phyloP scores from a whole-genome alignment of 2,113 vertebrate genomes.

The Scartelaos histophorus region DNA sequence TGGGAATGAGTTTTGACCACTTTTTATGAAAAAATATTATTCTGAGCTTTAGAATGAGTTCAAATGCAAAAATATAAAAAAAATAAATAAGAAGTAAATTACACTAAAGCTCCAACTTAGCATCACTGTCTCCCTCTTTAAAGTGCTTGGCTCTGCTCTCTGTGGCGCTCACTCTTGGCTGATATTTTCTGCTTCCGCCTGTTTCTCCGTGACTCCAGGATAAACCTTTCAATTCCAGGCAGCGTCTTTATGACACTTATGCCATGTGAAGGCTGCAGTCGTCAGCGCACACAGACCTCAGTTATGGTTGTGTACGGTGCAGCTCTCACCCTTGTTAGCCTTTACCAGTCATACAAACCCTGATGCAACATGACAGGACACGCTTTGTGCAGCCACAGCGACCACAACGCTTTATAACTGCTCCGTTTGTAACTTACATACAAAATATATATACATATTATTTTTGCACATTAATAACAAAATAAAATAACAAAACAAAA shows the following conservation, averaged over 20 bases:
- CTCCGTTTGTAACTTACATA: conserved; percentile 59
- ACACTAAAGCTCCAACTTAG: not conserved
- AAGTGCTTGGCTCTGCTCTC: conserved; percentile 23
- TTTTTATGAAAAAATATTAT: not conserved
- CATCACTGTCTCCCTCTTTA: conserved; percentile 8
- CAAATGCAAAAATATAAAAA: not conserved
- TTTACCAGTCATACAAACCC: conserved; percentile 70
- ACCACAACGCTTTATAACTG: conserved; percentile 56
- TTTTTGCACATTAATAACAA: too few species aligned
- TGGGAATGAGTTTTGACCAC: too few species aligned
- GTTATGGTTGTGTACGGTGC: conserved; percentile 63
- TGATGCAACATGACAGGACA: conserved; percentile 81
- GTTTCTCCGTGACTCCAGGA: conserved; percentile 48
- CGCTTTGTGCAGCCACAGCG: conserved; percentile 74
- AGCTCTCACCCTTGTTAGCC: conserved; percentile 76
- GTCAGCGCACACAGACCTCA: conserved; percentile 49
- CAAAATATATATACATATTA: not conserved
- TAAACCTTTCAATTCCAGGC: conserved; percentile 70
- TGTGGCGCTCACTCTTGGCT: conserved; percentile 36
- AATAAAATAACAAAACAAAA: too few species aligned
- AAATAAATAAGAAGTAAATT: not conserved
- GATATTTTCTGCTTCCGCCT: conserved; percentile 53
- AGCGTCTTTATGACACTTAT: conserved; percentile 73
- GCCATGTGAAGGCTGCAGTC: conserved; percentile 73
- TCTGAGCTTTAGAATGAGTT: not conserved